phyloP scores from a whole-genome alignment of 1,140 invertebrate genomes.

The Psix sp. region DNA sequence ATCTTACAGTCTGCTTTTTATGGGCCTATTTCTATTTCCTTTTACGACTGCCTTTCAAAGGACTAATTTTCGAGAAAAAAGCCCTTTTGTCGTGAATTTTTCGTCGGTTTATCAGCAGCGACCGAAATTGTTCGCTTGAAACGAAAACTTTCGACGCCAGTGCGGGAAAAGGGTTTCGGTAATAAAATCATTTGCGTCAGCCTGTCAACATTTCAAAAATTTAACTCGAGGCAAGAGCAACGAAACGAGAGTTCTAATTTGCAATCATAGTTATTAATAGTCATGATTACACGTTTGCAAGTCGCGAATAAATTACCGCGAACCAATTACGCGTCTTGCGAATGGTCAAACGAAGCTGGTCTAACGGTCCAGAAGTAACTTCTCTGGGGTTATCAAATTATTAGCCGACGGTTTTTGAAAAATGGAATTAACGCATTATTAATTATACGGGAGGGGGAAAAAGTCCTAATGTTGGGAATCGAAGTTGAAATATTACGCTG shows the following conservation, averaged over 20 bases:
- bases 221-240: too few species aligned
- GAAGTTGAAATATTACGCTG: conserved; percentile 44
- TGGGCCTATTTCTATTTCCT: too few species aligned
- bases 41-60: too few species aligned
- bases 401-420: conserved; percentile 38
- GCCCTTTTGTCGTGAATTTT: too few species aligned
- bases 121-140: too few species aligned
- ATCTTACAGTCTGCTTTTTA: too few species aligned
- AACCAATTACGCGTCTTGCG: conserved; percentile 30
- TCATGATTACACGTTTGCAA: conserved; percentile 25
- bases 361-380: conserved; percentile 32
- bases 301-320: conserved; percentile 28
- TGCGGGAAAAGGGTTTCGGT: too few species aligned
- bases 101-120: too few species aligned
- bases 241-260: neutral
- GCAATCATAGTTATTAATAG: conserved; percentile 46
- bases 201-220: too few species aligned
- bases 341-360: conserved; percentile 9
- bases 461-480: conserved; percentile 43
- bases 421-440: conserved; percentile 53
- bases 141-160: too few species aligned
- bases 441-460: conserved; percentile 36
- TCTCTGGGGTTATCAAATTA: conserved; percentile 45
- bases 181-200: too few species aligned
- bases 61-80: too few species aligned